These are phyloP conservation scores for Stichopus horrens DNA, from an alignment of 53 echinoderm and acorn worm genomes.

Conservation along the genomic window DNA sequence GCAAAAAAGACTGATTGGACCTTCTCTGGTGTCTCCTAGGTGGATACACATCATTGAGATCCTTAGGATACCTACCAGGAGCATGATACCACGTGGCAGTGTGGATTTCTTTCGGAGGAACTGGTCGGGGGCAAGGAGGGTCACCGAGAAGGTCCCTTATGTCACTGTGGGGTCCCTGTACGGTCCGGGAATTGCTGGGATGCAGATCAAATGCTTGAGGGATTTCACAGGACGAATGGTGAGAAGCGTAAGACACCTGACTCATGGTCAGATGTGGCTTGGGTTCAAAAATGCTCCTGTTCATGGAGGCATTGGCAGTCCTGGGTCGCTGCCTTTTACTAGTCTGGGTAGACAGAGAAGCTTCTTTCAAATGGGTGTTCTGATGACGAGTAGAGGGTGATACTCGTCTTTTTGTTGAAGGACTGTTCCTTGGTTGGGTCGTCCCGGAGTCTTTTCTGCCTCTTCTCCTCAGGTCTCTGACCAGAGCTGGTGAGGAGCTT, in stretches of 20 bases:
- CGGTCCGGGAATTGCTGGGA: constrained; percentile 59
- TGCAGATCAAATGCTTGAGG: constrained; percentile 71
- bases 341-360: neutral
- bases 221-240: constrained; percentile 61
- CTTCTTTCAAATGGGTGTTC: neutral
- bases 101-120: constrained; percentile 56
- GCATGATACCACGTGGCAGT: constrained; percentile 79
- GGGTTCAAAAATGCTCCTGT: constrained; percentile 28
- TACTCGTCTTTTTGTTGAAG: constrained; percentile 11
- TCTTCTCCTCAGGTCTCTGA: neutral
- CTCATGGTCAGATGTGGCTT: constrained; percentile 62
- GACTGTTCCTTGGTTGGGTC: neutral
- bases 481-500: constrained; percentile 35
- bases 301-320: constrained; percentile 24
- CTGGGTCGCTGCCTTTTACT: constrained; percentile 1
- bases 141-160: constrained; percentile 71
- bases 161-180: constrained; percentile 86
- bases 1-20: constrained; percentile 42
- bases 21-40: constrained; percentile 78
- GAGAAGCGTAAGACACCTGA: constrained; percentile 57
- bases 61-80: constrained; percentile 80
- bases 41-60: constrained; percentile 67
- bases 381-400: neutral
- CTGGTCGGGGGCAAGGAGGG: constrained; percentile 64
- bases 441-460: neutral